Evolutionary conservation across 2,888 invertebrate genomes (phyloP), one percentile per base, ranked within the genome.

Genomic region (Glyphotaelius pellucidus): DNA sequence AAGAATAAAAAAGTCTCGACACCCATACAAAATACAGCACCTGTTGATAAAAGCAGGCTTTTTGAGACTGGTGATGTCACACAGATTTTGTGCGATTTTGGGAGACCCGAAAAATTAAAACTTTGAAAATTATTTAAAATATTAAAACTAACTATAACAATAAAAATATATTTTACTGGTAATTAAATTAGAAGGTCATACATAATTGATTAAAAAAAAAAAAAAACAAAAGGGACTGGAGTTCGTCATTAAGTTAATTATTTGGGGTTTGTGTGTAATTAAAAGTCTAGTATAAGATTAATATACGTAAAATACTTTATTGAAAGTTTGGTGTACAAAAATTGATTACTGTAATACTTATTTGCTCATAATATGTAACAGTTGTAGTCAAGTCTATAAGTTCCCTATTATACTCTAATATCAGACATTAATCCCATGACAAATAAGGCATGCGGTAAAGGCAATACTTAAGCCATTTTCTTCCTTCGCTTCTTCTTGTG

Each of bases 401-500:
- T 89, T 89, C 88, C 88, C 88, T 88, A 88, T 88, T 88, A 88
- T 67, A 88, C 67, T 88, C 88, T 88, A 88, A 67, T 52, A 67
- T 88, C 89, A 89, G 89, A 79, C 84, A 90, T 90, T 79, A 90
- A 79, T 90, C 31, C 84, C 90, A 67, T 80, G 38, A 80, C 67
- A 84, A 81, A 90, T 85, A 85, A 90, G 84, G 90, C 86, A 90
- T 90, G 88, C 88, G 79, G 30, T 88, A 88, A 88, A 88, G 88
- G 52, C 85, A 91, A 83, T 85, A 80, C 89, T 92, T 90, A 93
- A 90, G 83, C 94, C 95, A 95, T 95, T 94, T 96, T 97, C 94
- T 97, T 96, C 94, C 97, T 97, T 94, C 98, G 97, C 94, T 97
- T 97, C 94, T 97, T 97, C 94, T 98, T 98, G 94, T 98, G 98